Evolutionary conservation across 2,113 vertebrate species (phyloP), one percentile per base, ranked within the genome.

Genomic region (Mixornis gularis): DNA sequence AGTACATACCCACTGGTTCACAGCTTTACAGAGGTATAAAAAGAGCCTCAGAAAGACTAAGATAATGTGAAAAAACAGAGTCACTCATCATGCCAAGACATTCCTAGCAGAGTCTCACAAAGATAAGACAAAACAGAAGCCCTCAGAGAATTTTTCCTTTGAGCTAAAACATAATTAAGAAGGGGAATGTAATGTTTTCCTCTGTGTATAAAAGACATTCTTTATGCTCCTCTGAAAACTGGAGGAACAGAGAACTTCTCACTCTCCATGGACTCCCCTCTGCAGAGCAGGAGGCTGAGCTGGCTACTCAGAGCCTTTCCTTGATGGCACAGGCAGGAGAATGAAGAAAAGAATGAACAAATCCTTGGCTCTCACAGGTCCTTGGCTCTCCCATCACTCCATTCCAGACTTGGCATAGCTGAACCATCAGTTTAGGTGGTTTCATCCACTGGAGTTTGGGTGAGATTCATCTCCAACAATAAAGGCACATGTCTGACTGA

Each of bases 21-120:
- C 72, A 88, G 82, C 65, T 96, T 96, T 94, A 78, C 70, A 68
- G 83, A 85, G 62, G 62, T 83, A 89, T 90, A 89, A 95, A 90
- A 95, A 78, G 72, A 80, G 41, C 58, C 53, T 84, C 52, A 66
- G 86, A 81, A 94, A 89, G 68, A 68, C 43, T 59, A 70, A 89
- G 83, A 38, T 87, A 89, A 82, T 7, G 9, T 79, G 82, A 92
- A 92, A 95, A 94, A 93, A 41, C 19, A 62, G 49, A 80, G 49
- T 82, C n/a, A 29, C 64, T 65, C 36, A 12, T 78, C 30, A 58
- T 74, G 90, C 46, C 38, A 85, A 87, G 59, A 82, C 79, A 80
- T 52, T 68, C 36, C 34, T n/a, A 17, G 19, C 18, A 74, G 63
- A 70, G 13, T 79, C 46, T 84, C 24, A 66, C 58, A 82, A 76